Conservation (phyloP, 2,113 vertebrate genomes). For the Ceyx melanurus region DNA sequence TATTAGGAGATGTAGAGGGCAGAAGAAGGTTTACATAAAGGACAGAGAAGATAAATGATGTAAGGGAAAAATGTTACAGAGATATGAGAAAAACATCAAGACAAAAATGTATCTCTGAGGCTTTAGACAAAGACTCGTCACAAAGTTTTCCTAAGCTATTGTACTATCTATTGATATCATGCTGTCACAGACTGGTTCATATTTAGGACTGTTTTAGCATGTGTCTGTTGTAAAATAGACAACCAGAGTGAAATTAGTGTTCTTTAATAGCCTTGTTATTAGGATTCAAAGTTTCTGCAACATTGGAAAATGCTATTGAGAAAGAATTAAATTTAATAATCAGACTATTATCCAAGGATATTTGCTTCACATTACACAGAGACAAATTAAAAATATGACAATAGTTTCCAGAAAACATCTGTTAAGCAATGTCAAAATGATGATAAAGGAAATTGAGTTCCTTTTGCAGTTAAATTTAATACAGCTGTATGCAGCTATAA, state of each 20-base stretch:
- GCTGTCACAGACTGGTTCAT: neutral
- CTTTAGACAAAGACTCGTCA: neutral
- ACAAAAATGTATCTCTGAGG: neutral
- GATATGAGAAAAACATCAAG: neutral
- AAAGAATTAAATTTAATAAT: constrained; percentile 78
- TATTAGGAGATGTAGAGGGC: neutral
- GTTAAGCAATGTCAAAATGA: constrained; percentile 77
- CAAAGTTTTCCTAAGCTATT: neutral
- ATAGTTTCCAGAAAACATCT: constrained; percentile 75
- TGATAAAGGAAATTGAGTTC: constrained; percentile 81
- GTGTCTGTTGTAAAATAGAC: neutral
- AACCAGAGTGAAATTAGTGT: constrained; percentile 25
- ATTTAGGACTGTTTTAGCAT: neutral
- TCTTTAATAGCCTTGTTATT: constrained; percentile 62
- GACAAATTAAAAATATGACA: constrained; percentile 73
- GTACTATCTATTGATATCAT: neutral
- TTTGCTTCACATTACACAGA: constrained; percentile 70
- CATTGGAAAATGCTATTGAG: constrained; percentile 67
- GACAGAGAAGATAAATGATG: neutral
- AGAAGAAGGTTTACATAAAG: neutral
- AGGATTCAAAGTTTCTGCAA: constrained; percentile 67
- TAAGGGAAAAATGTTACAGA: neutral
- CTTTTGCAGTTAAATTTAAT: constrained; percentile 72
- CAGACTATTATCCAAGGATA: constrained; percentile 73
- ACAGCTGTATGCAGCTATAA: constrained; percentile 72